Evolutionary conservation across 2,797 vertebrate species (phyloP).

Genomic region (Gallinago stenura): DNA sequence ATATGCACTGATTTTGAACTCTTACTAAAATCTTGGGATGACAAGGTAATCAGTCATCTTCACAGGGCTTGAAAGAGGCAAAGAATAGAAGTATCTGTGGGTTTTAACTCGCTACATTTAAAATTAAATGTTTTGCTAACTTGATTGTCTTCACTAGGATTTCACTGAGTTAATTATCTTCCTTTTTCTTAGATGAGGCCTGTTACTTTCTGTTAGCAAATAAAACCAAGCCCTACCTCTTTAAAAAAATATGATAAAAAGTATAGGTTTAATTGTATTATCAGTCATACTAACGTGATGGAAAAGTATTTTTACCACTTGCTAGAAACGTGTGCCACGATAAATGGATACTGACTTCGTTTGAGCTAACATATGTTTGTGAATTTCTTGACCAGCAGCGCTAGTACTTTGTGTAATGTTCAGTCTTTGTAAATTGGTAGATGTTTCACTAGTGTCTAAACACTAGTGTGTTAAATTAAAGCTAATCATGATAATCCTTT

Average conservation of each 20-base stretch:
- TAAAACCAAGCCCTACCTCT: neutral
- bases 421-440: neutral
- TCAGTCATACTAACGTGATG: neutral
- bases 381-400: neutral
- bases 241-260: neutral
- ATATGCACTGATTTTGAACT: accelerated
- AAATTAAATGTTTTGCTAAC: neutral
- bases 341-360: too few species aligned
- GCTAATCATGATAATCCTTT: neutral
- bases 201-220: neutral
- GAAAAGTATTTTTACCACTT: neutral
- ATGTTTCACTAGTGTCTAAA: neutral
- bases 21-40: neutral
- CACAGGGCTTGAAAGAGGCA: neutral
- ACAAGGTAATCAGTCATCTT: neutral
- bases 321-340: neutral
- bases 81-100: too few species aligned
- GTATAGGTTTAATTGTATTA: neutral
- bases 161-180: neutral
- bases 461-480: neutral
- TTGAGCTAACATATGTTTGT: neutral
- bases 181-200: neutral
- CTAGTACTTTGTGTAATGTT: neutral
- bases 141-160: neutral
- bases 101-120: neutral